Evolutionary conservation across 2,888 invertebrate genomes (phyloP).

Genomic region (Osmoderma eremita): DNA sequence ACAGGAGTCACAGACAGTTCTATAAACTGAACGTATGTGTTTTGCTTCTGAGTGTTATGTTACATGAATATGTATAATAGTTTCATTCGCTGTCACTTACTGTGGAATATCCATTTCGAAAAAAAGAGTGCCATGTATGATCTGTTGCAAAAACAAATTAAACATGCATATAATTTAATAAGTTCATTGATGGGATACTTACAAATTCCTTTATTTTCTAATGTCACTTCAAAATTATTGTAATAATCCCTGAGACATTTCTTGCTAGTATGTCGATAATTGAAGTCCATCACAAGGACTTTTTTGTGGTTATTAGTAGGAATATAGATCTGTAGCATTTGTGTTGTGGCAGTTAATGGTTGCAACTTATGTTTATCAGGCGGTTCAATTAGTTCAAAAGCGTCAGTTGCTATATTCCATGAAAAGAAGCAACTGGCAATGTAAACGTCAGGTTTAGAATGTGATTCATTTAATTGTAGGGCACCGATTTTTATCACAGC

Average conservation of each 20-base stretch:
- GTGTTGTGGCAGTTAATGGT: slow-evolving; percentile 51
- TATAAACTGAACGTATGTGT: slow-evolving; percentile 20
- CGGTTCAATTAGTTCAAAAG: slow-evolving; percentile 60
- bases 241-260: slow-evolving; percentile 59
- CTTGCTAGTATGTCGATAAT: slow-evolving; percentile 52
- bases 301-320: slow-evolving; percentile 52
- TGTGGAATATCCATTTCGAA: slow-evolving; percentile 45
- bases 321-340: slow-evolving; percentile 52
- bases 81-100: slow-evolving; percentile 47
- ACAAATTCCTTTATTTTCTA: slow-evolving; percentile 52
- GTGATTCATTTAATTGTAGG: slow-evolving; percentile 51
- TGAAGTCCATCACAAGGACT: slow-evolving; percentile 57
- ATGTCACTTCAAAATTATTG: slow-evolving; percentile 57
- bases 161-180: neutral
- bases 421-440: slow-evolving; percentile 59
- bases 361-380: slow-evolving; percentile 54
- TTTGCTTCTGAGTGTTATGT: neutral
- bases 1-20: slow-evolving; percentile 1
- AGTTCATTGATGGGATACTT: slow-evolving; percentile 12
- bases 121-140: slow-evolving; percentile 35
- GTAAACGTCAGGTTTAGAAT: slow-evolving; percentile 56
- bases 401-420: slow-evolving; percentile 61
- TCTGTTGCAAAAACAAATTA: slow-evolving; percentile 27
- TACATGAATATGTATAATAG: neutral
- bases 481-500: slow-evolving; percentile 63